A percentile compares a stretch with the other conserved stretches of the same genome.
Conservation (phyloP, 2,888 invertebrate species). For the Ennomos erosarius region DNA sequence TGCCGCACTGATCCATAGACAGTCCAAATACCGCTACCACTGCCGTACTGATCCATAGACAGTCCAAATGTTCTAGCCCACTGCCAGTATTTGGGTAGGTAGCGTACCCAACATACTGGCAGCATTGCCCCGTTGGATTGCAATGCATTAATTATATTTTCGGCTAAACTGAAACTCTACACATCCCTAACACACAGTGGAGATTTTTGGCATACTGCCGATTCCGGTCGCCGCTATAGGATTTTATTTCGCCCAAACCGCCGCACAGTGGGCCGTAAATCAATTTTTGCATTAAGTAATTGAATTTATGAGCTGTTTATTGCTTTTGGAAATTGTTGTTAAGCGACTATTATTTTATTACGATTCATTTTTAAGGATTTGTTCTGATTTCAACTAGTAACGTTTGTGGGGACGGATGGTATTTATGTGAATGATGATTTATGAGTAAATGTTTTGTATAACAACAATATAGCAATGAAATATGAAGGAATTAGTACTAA, state of each 20-base stretch:
- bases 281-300: slow-evolving; percentile 82
- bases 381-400: slow-evolving; percentile 29
- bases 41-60: no score
- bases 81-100: no score
- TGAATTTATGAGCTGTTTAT: slow-evolving; percentile 82
- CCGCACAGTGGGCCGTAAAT: slow-evolving; percentile 65
- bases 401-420: slow-evolving; percentile 14
- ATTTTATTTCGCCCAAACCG: slow-evolving; percentile 70
- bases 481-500: no score
- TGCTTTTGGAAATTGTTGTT: slow-evolving; percentile 75
- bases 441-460: slow-evolving; percentile 12
- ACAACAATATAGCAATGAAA: no score
- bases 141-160: neutral
- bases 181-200: slow-evolving; percentile 57
- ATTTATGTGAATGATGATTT: slow-evolving; percentile 2
- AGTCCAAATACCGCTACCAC: no score
- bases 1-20: no score
- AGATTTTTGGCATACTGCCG: slow-evolving; percentile 75
- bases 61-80: no score
- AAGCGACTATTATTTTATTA: slow-evolving; percentile 67
- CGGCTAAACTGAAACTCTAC: slow-evolving; percentile 8
- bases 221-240: slow-evolving; percentile 58
- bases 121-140: no score
- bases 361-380: slow-evolving; percentile 44
- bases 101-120: no score